Base-by-base conservation (phyloP, 2,113 vertebrate genomes). In the Pithys albifrons region DNA sequence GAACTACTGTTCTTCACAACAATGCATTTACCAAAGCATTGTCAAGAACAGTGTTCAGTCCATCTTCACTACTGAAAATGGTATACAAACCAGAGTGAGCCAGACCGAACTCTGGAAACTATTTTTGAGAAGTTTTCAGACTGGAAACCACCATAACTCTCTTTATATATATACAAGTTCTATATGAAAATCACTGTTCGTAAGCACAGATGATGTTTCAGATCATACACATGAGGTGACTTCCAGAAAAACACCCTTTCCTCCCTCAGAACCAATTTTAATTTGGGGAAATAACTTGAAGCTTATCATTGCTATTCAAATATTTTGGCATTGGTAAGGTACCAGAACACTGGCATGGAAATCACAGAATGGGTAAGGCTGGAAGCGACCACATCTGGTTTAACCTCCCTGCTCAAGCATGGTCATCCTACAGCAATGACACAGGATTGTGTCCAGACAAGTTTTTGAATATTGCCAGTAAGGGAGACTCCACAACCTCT, bases 41-140 rank as follows among this genome's bases (percentile, higher is more conserved):
- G 11, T 0, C 1, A 3, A 54, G 23, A 49, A 24, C 19, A 41
- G 25, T 3, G 2, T 39, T 80, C n/a, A 17, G 35, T 39, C 24
- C 3, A 8, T 25, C 10, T 33, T 49, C 20, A 3, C 28, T 37
- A 14, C 55, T 54, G n/a, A 48, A 67, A 55, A 45, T 0, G 0
- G 69, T 3, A 29, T 9, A 43, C 19, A 73, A n/a, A 19, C 24
- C 29, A 39, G 31, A 79, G 3, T 2, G 20, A 89, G 59, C 43
- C 33, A 22, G 19, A 16, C 3, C 9, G 22, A 57, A 43, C 25
- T 13, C 24, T 24, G 49, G 10, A 52, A 23, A 14, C 12, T 0
- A n/a, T 35, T 76, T 48, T 4, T 29, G 31, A 59, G 31, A 17
- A 62, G 10, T 46, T 84, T 62, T 84, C 55, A 49, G 33, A 15